Evolutionary conservation across 1,140 invertebrate species (phyloP).

Genomic region (Bombyx mori): ASM3026992v2 NC_085124.1:2669001-2669500

Average conservation of each 20-base stretch:
- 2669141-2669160: slow-evolving; percentile 1
- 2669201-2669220: slow-evolving; percentile 62
- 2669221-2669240: slow-evolving; percentile 73
- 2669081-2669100: no score
- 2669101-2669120: no score
- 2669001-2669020: no score
- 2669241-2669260: slow-evolving; percentile 79
- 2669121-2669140: background rate
- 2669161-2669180: background rate
- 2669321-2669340: slow-evolving; percentile 73
- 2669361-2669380: slow-evolving; percentile 65
- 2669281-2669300: slow-evolving; percentile 74
- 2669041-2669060: no score
- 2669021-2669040: no score
- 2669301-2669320: slow-evolving; percentile 79
- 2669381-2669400: slow-evolving; percentile 27
- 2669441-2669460: background rate
- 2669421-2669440: slow-evolving; percentile 72
- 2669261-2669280: slow-evolving; percentile 75
- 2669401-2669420: slow-evolving; percentile 54
- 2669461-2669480: no score
- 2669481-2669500: background rate
- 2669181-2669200: slow-evolving; percentile 45
- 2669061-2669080: no score
- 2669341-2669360: slow-evolving; percentile 67